Percentiles rank a stretch among this genome's conserved stretches.
phyloP scores from a whole-genome alignment of 2,797 vertebrate genomes.

The Epinephelus malabaricus region DNA sequence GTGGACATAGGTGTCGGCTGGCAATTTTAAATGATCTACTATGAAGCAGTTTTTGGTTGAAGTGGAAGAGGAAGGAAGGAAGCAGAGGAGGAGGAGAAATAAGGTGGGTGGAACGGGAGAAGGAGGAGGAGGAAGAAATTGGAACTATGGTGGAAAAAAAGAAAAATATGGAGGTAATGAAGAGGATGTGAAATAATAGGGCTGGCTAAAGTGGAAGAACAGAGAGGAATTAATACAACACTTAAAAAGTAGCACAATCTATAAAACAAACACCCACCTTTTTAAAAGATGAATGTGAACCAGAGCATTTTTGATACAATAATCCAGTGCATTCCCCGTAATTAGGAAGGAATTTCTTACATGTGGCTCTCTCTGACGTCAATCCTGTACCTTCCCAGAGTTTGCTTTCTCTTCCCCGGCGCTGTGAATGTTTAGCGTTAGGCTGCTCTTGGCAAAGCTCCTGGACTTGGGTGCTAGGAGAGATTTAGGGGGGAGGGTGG shows the following conservation, averaged over 20 bases:
- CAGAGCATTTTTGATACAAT: conserved; percentile 72
- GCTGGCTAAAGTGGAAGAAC: conserved; percentile 8
- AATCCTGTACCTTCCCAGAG: conserved; percentile 86
- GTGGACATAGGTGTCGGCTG: conserved; percentile 25
- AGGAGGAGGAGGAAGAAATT: conserved; percentile 7
- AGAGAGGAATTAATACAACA: conserved; percentile 18
- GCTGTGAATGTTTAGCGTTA: conserved; percentile 80
- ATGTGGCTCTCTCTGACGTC: conserved; percentile 89
- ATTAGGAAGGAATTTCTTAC: conserved; percentile 87
- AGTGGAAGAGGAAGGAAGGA: conserved; percentile 25
- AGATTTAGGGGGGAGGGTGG: conserved; percentile 52
- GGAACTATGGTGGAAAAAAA: background rate
- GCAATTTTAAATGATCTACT: conserved; percentile 41
- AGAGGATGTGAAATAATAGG: conserved; percentile 30
- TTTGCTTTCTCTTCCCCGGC: conserved; percentile 78
- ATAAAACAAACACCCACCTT: conserved; percentile 61
- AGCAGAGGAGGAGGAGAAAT: conserved; percentile 15
- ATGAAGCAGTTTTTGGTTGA: conserved; percentile 21
- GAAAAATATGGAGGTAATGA: conserved; percentile 5
- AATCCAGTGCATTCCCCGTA: conserved; percentile 83
- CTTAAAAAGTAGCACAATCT: conserved; percentile 13
- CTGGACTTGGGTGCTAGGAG: conserved; percentile 75
- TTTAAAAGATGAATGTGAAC: conserved; percentile 59
- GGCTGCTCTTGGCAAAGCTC: conserved; percentile 80
- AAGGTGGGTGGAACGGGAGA: background rate